A percentile compares a stretch with the other conserved stretches of the same genome.
Conservation (phyloP, 2,113 vertebrate species). For the Fregata magnificens region DNA sequence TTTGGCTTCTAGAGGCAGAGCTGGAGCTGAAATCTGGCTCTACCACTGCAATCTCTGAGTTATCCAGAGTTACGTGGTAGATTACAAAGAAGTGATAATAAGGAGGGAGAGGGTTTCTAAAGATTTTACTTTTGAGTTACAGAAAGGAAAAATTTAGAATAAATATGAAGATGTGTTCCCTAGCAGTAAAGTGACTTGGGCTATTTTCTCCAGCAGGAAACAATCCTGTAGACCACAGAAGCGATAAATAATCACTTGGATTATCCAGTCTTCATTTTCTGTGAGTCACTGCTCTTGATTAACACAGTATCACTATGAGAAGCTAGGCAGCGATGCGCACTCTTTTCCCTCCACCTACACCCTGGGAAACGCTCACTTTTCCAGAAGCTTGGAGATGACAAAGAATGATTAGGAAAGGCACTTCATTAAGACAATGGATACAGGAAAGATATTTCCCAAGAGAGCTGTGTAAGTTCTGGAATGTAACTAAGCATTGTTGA, state of each 20-base stretch:
- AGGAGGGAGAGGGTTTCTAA: not conserved
- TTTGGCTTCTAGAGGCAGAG: not conserved
- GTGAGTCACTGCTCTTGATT: constrained; percentile 23
- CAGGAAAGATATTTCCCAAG: constrained; percentile 7
- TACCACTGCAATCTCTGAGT: not conserved
- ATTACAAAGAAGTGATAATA: not conserved
- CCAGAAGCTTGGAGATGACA: constrained; percentile 37
- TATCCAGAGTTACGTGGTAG: not conserved
- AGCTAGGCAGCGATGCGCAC: not conserved
- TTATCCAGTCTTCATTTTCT: not conserved
- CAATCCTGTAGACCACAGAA: not conserved
- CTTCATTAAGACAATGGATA: not conserved
- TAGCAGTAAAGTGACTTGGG: not conserved
- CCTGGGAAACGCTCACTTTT: constrained; percentile 35
- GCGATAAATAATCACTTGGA: not conserved
- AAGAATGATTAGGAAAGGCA: constrained; percentile 36
- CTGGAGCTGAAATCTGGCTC: not conserved
- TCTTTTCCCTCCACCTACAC: not conserved
- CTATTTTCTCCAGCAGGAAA: constrained; percentile 14
- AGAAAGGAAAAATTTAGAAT: not conserved
- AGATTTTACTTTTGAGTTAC: not conserved
- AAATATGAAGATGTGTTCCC: not conserved
- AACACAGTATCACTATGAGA: not conserved
- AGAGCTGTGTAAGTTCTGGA: not conserved
- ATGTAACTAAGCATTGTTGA: not conserved